Evolutionary conservation across 2,888 invertebrate genomes (phyloP), one percentile per base, ranked within the genome.

Genomic region (Dryadula phaetusa): DNA sequence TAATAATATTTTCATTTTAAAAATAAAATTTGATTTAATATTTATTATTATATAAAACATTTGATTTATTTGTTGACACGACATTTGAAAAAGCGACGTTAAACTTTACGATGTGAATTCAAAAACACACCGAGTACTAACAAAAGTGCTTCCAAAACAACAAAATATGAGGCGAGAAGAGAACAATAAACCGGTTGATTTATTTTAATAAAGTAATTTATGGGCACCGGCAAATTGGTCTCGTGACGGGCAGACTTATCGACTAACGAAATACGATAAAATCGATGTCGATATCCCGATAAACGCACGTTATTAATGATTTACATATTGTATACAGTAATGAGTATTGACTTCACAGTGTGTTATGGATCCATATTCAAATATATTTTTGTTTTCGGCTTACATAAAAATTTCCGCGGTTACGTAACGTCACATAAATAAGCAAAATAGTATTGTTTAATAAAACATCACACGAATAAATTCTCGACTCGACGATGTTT

Each of bases 141-240:
- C 66, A 66, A 68, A 64, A 69, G 64, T 64, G 65, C 56, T 66
- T 69, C 74, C 79, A 79, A 84, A 86, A 85, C 82, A 87, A 87
- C 83, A 86, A 85, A 82, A 82, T 80, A 84, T 77, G 83, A 88
- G 85, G 89, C 84, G 88, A 84, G 88, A 89, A 87, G 84, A 87
- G 87, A 91, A 90, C 89, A 91, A 90, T 91, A 90, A 89, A 88
- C 80, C 76, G 76, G 77, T 82, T 90, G 90, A 91, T 91, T 91
- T 91, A 91, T 91, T 88, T 88, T 89, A 90, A 90, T 91, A 89
- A 89, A 88, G 82, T 90, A 88, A 91, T 91, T 90, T 91, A 92
- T 90, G 87, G 82, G 80, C 83, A 77, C 81, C 83, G 83, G 90
- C 91, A 90, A 90, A 91, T 91, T 90, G 90, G 85, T 81, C 86